These are phyloP conservation scores for Zoroaster sp. DNA, from an alignment of 53 echinoderm and acorn worm genomes.

Conservation along the genomic window DNA sequence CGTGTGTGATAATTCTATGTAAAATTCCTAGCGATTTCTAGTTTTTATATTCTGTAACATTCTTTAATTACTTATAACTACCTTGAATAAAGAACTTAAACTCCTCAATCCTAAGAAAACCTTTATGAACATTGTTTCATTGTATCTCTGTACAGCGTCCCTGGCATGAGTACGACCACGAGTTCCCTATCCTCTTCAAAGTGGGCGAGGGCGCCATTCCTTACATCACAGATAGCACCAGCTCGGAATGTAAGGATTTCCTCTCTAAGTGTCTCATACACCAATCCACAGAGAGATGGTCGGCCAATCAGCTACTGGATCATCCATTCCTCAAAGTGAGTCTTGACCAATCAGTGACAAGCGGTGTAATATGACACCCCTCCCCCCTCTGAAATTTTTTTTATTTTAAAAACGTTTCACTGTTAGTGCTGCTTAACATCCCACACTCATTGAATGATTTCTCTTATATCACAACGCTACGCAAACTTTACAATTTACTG, in stretches of 20 bases:
- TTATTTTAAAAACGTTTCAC: no score
- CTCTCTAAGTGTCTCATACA: slow-evolving; percentile 80
- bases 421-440: no score
- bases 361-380: no score
- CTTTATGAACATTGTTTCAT: background rate
- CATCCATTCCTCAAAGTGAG: slow-evolving; percentile 90
- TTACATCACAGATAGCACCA: slow-evolving; percentile 67
- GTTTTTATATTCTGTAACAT: no score
- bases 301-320: slow-evolving; percentile 83
- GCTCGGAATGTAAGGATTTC: slow-evolving; percentile 82
- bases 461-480: no score
- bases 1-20: no score
- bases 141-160: slow-evolving; percentile 64
- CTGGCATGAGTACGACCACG: slow-evolving; percentile 98
- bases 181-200: slow-evolving; percentile 90
- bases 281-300: slow-evolving; percentile 67
- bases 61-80: no score
- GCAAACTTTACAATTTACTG: no score
- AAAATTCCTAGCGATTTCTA: no score
- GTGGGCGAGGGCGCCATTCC: slow-evolving; percentile 95
- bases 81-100: no score
- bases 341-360: background rate
- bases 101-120: background rate
- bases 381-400: no score
- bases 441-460: no score